A percentile compares a stretch with the other conserved stretches of the same genome.
These are phyloP conservation scores for Phylloscopus whistleri DNA, from an alignment of 2,113 vertebrate species.

Conservation along the genomic window DNA sequence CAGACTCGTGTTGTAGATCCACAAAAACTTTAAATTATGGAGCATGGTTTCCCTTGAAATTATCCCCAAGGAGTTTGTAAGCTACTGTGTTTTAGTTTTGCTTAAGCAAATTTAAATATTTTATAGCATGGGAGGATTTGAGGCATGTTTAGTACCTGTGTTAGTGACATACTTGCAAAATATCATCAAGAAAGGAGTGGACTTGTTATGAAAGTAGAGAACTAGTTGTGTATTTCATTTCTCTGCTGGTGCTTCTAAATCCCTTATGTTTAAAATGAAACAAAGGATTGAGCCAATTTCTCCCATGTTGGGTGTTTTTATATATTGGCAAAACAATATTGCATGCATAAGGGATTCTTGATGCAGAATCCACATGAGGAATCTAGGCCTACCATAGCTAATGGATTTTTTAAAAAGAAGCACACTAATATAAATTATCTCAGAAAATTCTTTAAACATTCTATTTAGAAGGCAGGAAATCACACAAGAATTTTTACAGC, in stretches of 20 bases:
- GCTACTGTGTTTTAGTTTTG: not conserved
- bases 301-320: not conserved
- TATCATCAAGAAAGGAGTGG: not conserved
- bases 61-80: not conserved
- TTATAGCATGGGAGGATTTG: not conserved
- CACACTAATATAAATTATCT: not conserved
- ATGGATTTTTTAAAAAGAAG: not conserved
- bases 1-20: not conserved
- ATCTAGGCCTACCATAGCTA: not conserved
- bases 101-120: not conserved
- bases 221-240: not conserved
- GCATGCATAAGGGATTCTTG: not conserved
- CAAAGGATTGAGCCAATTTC: not conserved
- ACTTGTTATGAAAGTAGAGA: not conserved
- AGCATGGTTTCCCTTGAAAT: not conserved
- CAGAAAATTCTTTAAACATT: constrained; percentile 4
- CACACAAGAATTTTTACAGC: not conserved
- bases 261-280: not conserved
- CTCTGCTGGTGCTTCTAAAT: not conserved
- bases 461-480: constrained; percentile 7
- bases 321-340: not conserved
- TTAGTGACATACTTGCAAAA: not conserved
- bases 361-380: not conserved
- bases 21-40: not conserved
- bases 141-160: not conserved